Conservation (phyloP, 2,888 invertebrate genomes). For the Danaus chrysippus region DNA sequence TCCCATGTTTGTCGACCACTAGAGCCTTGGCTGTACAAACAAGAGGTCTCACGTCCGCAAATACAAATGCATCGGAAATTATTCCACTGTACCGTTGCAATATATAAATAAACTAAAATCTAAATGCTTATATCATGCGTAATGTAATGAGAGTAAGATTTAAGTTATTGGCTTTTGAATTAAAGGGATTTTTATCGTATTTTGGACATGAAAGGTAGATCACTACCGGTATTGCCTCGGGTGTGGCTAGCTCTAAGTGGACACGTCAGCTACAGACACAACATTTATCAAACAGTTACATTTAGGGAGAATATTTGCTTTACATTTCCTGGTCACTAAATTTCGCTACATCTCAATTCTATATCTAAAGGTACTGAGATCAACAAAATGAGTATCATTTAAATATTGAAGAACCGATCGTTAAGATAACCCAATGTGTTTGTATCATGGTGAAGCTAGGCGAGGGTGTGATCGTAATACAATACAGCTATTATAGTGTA, state of each 20-base stretch:
- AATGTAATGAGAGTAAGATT: background rate
- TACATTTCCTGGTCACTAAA: constrained; percentile 41
- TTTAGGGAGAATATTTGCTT: constrained; percentile 69
- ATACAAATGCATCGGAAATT: constrained; percentile 71
- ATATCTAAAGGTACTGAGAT: too few relatives aligned
- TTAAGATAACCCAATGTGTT: constrained; percentile 33
- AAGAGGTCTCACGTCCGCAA: constrained; percentile 76
- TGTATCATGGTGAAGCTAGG: constrained; percentile 25
- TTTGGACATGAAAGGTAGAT: constrained; percentile 58
- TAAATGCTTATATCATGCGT: too few relatives aligned
- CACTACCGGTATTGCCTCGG: constrained; percentile 43
- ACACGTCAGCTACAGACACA: constrained; percentile 68
- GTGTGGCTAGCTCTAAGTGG: constrained; percentile 72
- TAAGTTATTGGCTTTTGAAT: background rate
- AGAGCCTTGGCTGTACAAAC: constrained; percentile 76
- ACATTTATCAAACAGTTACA: constrained; percentile 73
- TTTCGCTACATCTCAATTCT: background rate
- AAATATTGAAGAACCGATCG: constrained; percentile 31
- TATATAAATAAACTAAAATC: constrained; percentile 38
- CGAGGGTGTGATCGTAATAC: constrained; percentile 53
- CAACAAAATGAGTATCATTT: constrained; percentile 10
- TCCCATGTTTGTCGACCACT: constrained; percentile 77
- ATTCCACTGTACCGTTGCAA: constrained; percentile 53
- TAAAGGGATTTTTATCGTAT: constrained; percentile 46
- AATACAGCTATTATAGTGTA: constrained; percentile 69